Percentiles rank a stretch among this genome's conserved stretches.
These are phyloP conservation scores for Rotaria macrura DNA, from an alignment of 2,888 invertebrate species.

Conservation along the genomic window DNA sequence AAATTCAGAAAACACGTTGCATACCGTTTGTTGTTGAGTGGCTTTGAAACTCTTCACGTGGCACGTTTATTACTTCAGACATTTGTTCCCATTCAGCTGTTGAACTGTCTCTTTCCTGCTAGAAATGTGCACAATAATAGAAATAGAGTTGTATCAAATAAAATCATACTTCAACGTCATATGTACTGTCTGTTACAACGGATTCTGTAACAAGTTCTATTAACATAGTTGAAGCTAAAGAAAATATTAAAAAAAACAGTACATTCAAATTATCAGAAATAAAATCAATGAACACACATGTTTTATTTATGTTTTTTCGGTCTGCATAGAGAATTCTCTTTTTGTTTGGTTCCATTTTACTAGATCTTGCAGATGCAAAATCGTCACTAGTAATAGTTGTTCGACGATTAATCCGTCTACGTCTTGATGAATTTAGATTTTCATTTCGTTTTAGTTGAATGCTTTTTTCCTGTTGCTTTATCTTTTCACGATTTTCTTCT, in stretches of 20 bases:
- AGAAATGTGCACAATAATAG: neutral
- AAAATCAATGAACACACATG: neutral
- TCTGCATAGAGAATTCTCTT: neutral
- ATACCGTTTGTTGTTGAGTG: neutral
- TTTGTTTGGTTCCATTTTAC: neutral
- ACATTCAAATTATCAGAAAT: too few species aligned
- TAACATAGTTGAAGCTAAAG: neutral
- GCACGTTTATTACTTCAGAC: neutral
- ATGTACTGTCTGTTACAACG: neutral
- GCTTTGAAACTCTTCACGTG: neutral
- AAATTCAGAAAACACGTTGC: neutral
- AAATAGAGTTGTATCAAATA: neutral
- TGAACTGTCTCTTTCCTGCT: neutral
- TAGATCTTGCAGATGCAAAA: neutral
- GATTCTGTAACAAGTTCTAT: too few species aligned
- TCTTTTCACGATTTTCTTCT: constrained; percentile 24
- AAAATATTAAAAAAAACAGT: neutral
- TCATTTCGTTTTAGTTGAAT: constrained; percentile 19
- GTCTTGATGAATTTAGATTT: constrained; percentile 17
- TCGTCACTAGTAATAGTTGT: too few species aligned
- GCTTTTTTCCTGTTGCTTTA: constrained; percentile 25
- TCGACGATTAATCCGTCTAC: constrained; percentile 14
- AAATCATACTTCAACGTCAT: neutral
- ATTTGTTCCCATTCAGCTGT: neutral
- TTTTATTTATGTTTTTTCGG: neutral